Conservation (phyloP, 2,797 vertebrate genomes). For the Mycteria americana region DNA sequence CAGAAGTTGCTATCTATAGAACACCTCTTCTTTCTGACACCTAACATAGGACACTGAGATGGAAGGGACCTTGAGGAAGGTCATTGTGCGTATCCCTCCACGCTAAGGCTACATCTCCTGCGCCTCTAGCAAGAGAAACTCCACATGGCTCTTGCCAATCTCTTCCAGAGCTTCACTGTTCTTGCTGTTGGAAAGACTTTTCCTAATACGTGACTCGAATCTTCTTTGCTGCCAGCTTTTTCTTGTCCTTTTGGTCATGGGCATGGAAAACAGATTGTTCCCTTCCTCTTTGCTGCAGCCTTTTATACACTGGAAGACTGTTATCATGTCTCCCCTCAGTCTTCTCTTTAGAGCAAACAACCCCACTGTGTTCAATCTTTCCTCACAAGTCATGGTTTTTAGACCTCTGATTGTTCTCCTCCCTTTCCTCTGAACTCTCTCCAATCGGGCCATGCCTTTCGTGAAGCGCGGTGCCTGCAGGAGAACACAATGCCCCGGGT, state of each 20-base stretch:
- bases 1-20: background rate
- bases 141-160: background rate
- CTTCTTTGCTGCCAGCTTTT: background rate
- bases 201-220: background rate
- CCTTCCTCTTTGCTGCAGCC: constrained; percentile 7
- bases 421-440: constrained; percentile 7
- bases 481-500: background rate
- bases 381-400: constrained; percentile 28
- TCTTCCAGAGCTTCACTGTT: background rate
- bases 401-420: constrained; percentile 41
- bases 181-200: background rate
- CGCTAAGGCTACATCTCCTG: background rate
- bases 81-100: background rate
- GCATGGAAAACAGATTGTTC: constrained; percentile 20
- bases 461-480: background rate
- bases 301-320: background rate
- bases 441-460: background rate
- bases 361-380: constrained; percentile 51
- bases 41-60: background rate
- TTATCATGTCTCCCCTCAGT: background rate
- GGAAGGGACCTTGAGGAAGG: background rate
- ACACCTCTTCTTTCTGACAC: background rate
- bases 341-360: constrained; percentile 36
- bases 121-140: background rate
- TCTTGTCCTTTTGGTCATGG: constrained; percentile 10